A percentile compares a stretch with the other conserved stretches of the same genome.
phyloP scores from a whole-genome alignment of 2,888 invertebrate genomes.

The Creontiades dilutus region DNA sequence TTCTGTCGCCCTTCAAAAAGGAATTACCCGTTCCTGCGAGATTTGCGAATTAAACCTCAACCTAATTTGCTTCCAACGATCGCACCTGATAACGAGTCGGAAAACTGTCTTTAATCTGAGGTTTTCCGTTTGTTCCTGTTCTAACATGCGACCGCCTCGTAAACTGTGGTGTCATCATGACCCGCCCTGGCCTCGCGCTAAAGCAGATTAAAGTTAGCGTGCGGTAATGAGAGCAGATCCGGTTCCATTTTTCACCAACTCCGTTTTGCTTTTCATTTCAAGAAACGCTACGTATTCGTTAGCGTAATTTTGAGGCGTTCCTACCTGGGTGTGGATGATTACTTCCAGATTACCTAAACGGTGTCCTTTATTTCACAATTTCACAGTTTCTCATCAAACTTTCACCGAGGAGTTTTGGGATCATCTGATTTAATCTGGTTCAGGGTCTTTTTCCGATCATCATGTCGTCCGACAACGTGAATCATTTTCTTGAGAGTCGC shows the following conservation, averaged over 20 bases:
- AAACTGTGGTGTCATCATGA: not conserved
- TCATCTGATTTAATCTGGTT: no score
- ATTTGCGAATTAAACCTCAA: not conserved
- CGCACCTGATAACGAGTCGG: not conserved
- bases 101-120: not conserved
- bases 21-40: no score
- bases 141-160: slow-evolving; percentile 9
- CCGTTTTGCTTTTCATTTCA: not conserved
- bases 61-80: not conserved
- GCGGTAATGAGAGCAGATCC: not conserved
- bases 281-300: not conserved
- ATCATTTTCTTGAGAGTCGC: no score
- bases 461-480: no score
- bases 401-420: no score
- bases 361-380: no score
- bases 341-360: no score
- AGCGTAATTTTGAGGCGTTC: no score
- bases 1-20: no score
- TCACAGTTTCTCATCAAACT: no score
- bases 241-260: slow-evolving; percentile 1
- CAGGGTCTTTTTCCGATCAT: no score
- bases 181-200: not conserved
- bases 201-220: slow-evolving; percentile 35
- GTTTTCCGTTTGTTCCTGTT: not conserved
- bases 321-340: no score